phyloP scores from a whole-genome alignment of 2,888 invertebrate genomes.

The Auanema sp. region DNA sequence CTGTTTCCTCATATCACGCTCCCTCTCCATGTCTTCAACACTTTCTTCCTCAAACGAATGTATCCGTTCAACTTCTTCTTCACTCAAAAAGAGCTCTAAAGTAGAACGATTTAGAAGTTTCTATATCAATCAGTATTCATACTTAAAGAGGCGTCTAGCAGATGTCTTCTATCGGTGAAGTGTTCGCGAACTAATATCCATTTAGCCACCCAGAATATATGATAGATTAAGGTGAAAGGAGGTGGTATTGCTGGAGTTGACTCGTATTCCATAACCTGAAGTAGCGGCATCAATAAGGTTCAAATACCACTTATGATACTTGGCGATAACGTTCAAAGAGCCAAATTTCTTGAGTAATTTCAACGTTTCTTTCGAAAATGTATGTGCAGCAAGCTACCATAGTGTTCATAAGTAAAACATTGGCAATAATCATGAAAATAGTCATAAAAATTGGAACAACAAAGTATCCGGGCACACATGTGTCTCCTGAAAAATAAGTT shows the following conservation, averaged over 20 bases:
- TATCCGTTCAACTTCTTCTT: conserved; percentile 86
- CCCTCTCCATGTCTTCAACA: conserved; percentile 87
- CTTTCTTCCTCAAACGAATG: conserved; percentile 98
- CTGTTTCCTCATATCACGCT: conserved; percentile 74
- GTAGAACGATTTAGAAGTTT: too few species aligned
- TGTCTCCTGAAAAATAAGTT: conserved; percentile 34
- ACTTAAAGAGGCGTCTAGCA: conserved; percentile 55
- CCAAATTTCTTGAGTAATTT: conserved; percentile 95
- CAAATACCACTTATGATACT: conserved; percentile 71
- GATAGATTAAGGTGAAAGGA: conserved; percentile 58
- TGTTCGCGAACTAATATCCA: conserved; percentile 24
- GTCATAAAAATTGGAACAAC: conserved; percentile 75
- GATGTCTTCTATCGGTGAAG: conserved; percentile 32
- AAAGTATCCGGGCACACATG: conserved; percentile 71
- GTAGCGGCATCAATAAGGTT: neutral
- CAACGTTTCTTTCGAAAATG: conserved; percentile 78
- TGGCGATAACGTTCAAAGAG: conserved; percentile 94
- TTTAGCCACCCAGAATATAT: conserved; percentile 30
- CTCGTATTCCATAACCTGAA: conserved; percentile 86
- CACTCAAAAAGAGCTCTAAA: conserved; percentile 88
- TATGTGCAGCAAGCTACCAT: conserved; percentile 85
- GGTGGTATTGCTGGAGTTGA: conserved; percentile 96
- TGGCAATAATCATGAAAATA: conserved; percentile 90
- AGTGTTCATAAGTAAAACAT: conserved; percentile 92
- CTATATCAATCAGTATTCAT: too few species aligned